phyloP scores from a whole-genome alignment of 2,888 invertebrate genomes.

The Cephus runcator region DNA sequence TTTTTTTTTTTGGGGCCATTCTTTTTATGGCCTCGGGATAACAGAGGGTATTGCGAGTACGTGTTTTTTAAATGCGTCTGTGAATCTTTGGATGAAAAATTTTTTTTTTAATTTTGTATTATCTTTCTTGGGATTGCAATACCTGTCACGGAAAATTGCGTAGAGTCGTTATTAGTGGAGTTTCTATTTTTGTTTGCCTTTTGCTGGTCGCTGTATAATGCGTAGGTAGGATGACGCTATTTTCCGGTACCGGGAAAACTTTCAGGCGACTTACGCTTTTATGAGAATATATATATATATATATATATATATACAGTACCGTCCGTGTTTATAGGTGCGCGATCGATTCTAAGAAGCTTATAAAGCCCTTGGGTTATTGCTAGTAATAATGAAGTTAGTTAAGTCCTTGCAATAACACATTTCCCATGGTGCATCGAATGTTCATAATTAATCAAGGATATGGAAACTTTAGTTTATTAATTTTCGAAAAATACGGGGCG shows the following conservation, averaged over 20 bases:
- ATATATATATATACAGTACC: no score
- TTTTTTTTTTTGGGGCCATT: not conserved
- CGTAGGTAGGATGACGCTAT: not conserved
- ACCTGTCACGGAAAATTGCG: no score
- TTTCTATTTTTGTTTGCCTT: not conserved
- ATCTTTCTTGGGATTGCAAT: no score
- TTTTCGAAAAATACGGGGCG: not conserved
- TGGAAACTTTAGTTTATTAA: slow-evolving; percentile 1
- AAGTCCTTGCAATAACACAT: slow-evolving; percentile 17
- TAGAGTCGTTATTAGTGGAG: no score
- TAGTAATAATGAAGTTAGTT: slow-evolving; percentile 19
- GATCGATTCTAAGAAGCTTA: slow-evolving; percentile 22
- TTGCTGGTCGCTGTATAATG: not conserved
- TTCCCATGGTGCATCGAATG: slow-evolving; percentile 10
- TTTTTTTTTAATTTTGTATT: no score
- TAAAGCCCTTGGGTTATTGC: slow-evolving; percentile 15
- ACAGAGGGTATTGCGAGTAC: no score
- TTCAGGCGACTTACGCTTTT: not conserved
- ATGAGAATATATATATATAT: no score
- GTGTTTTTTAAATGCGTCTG: no score
- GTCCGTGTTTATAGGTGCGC: not conserved
- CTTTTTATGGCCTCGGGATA: not conserved
- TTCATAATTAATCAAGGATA: slow-evolving; percentile 7
- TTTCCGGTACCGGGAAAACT: not conserved
- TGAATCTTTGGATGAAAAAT: no score